phyloP scores from a whole-genome alignment of 2,888 invertebrate genomes.

The Escarpia spicata region DNA sequence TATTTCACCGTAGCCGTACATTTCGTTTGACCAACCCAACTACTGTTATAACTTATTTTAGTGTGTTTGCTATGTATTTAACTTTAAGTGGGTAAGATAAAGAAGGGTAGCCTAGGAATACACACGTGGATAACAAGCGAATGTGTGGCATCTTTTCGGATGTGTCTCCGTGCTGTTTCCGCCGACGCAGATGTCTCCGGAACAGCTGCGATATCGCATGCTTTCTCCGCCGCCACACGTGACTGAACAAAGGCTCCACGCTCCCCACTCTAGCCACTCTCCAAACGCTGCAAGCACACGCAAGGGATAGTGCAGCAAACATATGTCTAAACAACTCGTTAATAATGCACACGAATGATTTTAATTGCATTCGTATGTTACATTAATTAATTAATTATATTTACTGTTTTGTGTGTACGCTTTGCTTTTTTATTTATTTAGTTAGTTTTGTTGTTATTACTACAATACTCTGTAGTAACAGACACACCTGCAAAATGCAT shows the following conservation, averaged over 20 bases:
- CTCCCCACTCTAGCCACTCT: slow-evolving; percentile 17
- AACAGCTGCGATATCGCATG: slow-evolving; percentile 18
- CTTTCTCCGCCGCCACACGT: slow-evolving; percentile 20
- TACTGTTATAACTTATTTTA: not conserved
- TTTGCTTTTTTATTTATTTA: too few species aligned
- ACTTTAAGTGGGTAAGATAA: too few species aligned
- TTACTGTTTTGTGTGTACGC: not conserved
- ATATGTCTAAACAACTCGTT: not conserved
- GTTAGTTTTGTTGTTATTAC: too few species aligned
- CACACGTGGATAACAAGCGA: slow-evolving; percentile 24
- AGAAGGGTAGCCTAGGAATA: not conserved
- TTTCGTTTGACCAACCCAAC: too few species aligned
- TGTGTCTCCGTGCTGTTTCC: not conserved
- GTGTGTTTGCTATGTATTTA: not conserved
- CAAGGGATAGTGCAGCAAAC: not conserved
- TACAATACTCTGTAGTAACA: too few species aligned
- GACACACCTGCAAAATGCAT: too few species aligned
- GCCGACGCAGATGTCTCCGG: not conserved
- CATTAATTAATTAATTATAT: not conserved
- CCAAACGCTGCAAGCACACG: not conserved
- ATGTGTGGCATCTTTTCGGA: slow-evolving; percentile 13
- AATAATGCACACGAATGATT: not conserved
- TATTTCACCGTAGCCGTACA: too few species aligned
- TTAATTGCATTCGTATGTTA: not conserved
- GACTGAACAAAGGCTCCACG: not conserved